phyloP scores from a whole-genome alignment of 2,797 vertebrate genomes.

The Melanogrammus aeglefinus region DNA sequence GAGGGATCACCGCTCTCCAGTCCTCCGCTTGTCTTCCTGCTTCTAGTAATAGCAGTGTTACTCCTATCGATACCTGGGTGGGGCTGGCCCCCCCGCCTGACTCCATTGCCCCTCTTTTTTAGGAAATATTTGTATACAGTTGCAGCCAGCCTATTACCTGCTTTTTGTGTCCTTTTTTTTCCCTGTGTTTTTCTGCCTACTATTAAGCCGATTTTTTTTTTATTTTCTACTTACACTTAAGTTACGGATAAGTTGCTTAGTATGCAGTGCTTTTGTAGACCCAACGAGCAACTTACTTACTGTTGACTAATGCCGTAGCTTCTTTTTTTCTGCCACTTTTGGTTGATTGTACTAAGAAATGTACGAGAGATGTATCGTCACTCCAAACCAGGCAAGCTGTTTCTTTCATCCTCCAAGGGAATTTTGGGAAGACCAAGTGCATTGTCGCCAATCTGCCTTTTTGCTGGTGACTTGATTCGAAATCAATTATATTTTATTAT shows the following conservation, averaged over 20 bases:
- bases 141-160: slow-evolving; percentile 30
- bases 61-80: slow-evolving; percentile 50
- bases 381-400: slow-evolving; percentile 51
- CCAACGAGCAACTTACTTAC: slow-evolving; percentile 45
- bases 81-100: slow-evolving; percentile 63
- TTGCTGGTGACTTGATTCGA: slow-evolving; percentile 44
- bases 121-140: slow-evolving; percentile 28
- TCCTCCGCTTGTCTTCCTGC: slow-evolving; percentile 43
- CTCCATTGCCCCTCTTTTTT: slow-evolving; percentile 26
- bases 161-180: slow-evolving; percentile 14
- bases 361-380: slow-evolving; percentile 43
- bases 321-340: slow-evolving; percentile 34
- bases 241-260: slow-evolving; percentile 30
- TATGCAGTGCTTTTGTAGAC: slow-evolving; percentile 25
- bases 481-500: slow-evolving; percentile 51
- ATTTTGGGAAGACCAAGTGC: slow-evolving; percentile 50
- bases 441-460: slow-evolving; percentile 48
- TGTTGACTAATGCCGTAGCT: slow-evolving; percentile 54
- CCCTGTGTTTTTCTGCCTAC: background rate
- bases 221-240: slow-evolving; percentile 32
- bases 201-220: background rate
- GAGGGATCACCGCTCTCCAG: slow-evolving; percentile 34
- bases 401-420: slow-evolving; percentile 37
- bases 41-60: slow-evolving; percentile 60
- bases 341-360: slow-evolving; percentile 39